A percentile compares a stretch with the other conserved stretches of the same genome.
phyloP scores from a whole-genome alignment of 2,797 vertebrate genomes.

The Nyctibius grandis region DNA sequence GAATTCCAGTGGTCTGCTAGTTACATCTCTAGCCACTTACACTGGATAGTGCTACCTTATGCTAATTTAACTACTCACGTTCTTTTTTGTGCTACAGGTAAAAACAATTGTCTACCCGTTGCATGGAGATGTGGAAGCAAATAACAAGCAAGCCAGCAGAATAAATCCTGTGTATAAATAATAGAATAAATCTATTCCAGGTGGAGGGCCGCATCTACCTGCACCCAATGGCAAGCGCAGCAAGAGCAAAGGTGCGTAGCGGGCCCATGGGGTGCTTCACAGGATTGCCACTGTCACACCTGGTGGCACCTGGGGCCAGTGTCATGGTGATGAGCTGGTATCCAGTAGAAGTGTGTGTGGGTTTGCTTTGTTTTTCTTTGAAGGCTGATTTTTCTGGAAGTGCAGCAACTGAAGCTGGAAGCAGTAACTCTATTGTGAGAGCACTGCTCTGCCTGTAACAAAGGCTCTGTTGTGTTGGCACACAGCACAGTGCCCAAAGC shows the following conservation, averaged over 20 bases:
- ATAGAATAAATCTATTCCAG: no score
- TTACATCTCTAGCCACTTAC: neutral
- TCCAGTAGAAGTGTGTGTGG: neutral
- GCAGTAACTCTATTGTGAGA: neutral
- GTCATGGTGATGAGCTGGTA: neutral
- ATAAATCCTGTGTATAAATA: no score
- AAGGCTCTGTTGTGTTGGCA: conserved; percentile 37
- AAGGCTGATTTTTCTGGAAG: neutral
- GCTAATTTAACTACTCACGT: neutral
- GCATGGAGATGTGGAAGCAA: neutral
- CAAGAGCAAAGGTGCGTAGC: fast-evolving
- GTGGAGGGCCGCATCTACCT: neutral
- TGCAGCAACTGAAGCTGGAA: neutral
- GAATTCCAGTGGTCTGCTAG: neutral
- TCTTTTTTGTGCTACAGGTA: neutral
- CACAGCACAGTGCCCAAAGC: neutral
- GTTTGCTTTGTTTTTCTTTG: neutral
- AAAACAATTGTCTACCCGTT: neutral
- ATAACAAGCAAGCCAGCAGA: neutral
- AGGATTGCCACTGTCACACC: neutral
- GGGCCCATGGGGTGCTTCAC: neutral
- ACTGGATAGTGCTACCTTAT: neutral
- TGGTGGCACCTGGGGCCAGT: neutral
- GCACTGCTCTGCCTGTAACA: conserved; percentile 1
- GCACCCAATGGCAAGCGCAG: neutral